These are phyloP conservation scores for Brachypalpus laphriformis DNA, from an alignment of 2,888 invertebrate genomes.

Conservation along the genomic window DNA sequence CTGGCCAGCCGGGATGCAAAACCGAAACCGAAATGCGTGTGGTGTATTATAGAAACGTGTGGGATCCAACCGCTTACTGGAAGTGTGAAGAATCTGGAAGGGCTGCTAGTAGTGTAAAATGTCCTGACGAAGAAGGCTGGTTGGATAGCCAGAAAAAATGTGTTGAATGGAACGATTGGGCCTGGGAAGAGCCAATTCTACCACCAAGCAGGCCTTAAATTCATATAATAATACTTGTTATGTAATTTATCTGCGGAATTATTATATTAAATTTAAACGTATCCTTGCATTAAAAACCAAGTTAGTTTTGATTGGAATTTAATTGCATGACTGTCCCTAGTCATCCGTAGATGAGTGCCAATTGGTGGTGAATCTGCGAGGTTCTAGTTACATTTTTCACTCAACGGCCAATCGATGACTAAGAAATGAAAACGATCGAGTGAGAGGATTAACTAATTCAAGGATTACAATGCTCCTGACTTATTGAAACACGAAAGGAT, in stretches of 20 bases:
- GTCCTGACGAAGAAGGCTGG: constrained; percentile 1
- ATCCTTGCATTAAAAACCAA: background rate
- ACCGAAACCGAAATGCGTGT: background rate
- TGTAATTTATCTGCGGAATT: background rate
- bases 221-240: background rate
- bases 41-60: constrained; percentile 24
- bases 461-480: too few species aligned
- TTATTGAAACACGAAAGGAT: too few species aligned
- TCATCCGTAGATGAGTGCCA: too few species aligned
- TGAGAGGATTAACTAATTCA: too few species aligned
- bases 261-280: background rate
- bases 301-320: background rate
- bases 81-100: background rate
- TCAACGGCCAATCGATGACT: too few species aligned
- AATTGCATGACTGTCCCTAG: too few species aligned
- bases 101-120: background rate
- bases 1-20: constrained; percentile 46
- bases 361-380: too few species aligned
- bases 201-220: constrained; percentile 34
- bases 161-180: constrained; percentile 26
- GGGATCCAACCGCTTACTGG: constrained; percentile 53
- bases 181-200: constrained; percentile 12
- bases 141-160: constrained; percentile 25
- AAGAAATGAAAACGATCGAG: too few species aligned
- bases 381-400: too few species aligned